Evolutionary conservation across 2,888 invertebrate genomes (phyloP), one percentile per base, ranked within the genome.

Genomic region (Girardia tigrina): DNA sequence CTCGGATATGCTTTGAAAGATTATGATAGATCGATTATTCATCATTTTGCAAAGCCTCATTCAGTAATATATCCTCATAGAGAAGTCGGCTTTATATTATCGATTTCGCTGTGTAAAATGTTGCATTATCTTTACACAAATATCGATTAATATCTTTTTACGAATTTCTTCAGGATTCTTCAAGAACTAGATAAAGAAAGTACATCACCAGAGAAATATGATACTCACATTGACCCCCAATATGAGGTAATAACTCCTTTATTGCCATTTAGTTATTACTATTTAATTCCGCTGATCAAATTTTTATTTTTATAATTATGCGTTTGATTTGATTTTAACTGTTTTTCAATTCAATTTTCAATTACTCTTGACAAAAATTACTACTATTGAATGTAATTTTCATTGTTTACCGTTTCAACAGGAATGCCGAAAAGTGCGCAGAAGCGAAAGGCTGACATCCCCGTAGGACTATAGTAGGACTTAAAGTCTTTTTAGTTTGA

Each of bases 11-110:
- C 56, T 8, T 8, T 56, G 56, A n/a, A 23, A 8, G 56, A 56
- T 16, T 56, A 20, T 2, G 56, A 56, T 56, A 56, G 56, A 56
- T 56, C 56, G 4, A 56, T 56, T 56, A 56, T 56, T 56, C 56
- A 56, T 56, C 56, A 56, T 16, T 56, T 56, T 56, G 56, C 56
- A 16, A 56, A 56, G 56, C 56, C 56, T n/a, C 56, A 56, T 56
- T 56, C 56, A 4, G 2, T 56, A 20, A 4, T 16, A 20, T 56
- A 56, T 16, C 56, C 56, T 8, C 56, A 56, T n/a, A n/a, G 56
- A 16, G 56, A 56, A 56, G 56, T 56, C n/a, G 56, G 56, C 4
- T 56, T 56, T 56, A 56, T 56, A 6, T 56, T 56, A n/a, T 56
- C 56, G 4, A 56, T 56, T 56, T 2, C 20, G 20, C n/a, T 56